phyloP scores from a whole-genome alignment of 2,888 invertebrate species.

The Maniola hyperantus region DNA sequence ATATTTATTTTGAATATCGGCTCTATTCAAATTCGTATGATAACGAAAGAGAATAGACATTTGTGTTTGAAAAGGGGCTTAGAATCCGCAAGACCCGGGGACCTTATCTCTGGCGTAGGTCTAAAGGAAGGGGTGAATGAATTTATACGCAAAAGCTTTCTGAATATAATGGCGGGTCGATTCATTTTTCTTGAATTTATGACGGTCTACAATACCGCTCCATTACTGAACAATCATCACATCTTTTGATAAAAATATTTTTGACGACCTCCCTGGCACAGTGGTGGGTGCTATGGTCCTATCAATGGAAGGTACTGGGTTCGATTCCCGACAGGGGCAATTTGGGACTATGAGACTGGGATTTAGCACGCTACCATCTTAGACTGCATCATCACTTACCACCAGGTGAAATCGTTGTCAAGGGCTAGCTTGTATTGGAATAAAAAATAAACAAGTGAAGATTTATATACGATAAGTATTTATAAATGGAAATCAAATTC shows the following conservation, averaged over 20 bases:
- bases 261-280: too few species aligned
- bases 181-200: constrained; percentile 19
- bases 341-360: too few species aligned
- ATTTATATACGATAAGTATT: too few species aligned
- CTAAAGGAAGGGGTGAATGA: constrained; percentile 19
- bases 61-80: constrained; percentile 19
- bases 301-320: too few species aligned
- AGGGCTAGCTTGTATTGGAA: too few species aligned
- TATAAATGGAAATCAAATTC: constrained; percentile 9
- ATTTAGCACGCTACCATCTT: too few species aligned
- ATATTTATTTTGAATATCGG: constrained; percentile 9
- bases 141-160: constrained; percentile 29
- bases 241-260: too few species aligned
- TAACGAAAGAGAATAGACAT: constrained; percentile 15
- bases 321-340: too few species aligned
- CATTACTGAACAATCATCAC: background rate
- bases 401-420: too few species aligned
- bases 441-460: too few species aligned
- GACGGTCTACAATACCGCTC: constrained; percentile 5
- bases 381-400: too few species aligned
- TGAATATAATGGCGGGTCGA: constrained; percentile 20
- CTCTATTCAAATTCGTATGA: constrained; percentile 17
- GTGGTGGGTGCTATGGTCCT: too few species aligned
- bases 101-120: constrained; percentile 12
- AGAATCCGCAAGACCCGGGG: constrained; percentile 3